Conservation (phyloP, 1,140 invertebrate species). For the Drosophila nigrodunni region DNA sequence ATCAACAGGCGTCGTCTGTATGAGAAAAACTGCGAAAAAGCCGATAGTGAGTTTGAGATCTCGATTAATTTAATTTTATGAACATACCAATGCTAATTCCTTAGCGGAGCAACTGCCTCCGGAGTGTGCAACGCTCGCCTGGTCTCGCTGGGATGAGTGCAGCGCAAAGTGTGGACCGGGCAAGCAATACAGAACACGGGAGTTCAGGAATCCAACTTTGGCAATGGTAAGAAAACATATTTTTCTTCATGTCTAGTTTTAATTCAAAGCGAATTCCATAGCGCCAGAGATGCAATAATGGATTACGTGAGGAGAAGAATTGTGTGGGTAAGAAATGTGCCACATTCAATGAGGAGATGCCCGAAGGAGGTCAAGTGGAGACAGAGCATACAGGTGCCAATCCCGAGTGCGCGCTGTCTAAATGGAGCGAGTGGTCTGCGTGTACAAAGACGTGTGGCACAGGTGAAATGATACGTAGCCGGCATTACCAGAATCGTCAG, state of each 20-base stretch:
- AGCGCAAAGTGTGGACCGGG: conserved; percentile 92
- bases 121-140: conserved; percentile 89
- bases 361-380: conserved; percentile 47
- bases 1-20: conserved; percentile 93
- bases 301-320: conserved; percentile 85
- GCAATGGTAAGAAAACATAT: conserved; percentile 72
- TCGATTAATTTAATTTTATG: not conserved
- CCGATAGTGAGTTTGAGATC: conserved; percentile 47
- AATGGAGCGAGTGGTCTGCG: conserved; percentile 90
- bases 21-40: conserved; percentile 91
- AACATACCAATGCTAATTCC: not conserved
- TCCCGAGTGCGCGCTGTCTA: conserved; percentile 88
- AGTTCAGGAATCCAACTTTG: conserved; percentile 86
- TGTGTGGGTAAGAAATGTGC: conserved; percentile 85
- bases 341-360: conserved; percentile 85
- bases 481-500: conserved; percentile 70
- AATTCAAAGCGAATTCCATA: not conserved
- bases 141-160: conserved; percentile 92
- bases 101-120: conserved; percentile 80
- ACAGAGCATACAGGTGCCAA: conserved; percentile 31
- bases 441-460: conserved; percentile 89
- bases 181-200: conserved; percentile 88
- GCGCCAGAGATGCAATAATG: conserved; percentile 85
- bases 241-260: not conserved
- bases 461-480: conserved; percentile 61